These are phyloP conservation scores for Chionis minor DNA, from an alignment of 2,113 vertebrate genomes.

Conservation along the genomic window DNA sequence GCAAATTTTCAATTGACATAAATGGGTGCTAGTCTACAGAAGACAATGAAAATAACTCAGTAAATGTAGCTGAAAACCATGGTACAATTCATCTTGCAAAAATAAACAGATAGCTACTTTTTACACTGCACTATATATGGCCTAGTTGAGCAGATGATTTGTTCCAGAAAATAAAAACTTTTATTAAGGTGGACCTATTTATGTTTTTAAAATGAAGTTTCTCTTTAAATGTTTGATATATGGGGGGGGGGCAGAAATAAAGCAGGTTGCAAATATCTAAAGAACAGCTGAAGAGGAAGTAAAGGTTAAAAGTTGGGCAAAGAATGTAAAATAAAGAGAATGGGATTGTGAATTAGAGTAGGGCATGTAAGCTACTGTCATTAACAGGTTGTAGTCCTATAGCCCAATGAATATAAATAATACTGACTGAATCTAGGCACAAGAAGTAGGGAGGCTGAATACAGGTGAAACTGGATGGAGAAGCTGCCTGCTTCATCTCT, in stretches of 20 bases:
- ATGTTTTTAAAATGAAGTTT: not conserved
- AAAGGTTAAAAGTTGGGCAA: not conserved
- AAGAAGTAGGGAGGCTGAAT: not conserved
- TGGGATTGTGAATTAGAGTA: not conserved
- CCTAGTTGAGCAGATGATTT: not conserved
- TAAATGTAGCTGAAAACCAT: not conserved
- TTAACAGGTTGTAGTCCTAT: not conserved
- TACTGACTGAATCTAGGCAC: not conserved
- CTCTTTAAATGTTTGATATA: not conserved
- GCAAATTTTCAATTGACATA: not conserved
- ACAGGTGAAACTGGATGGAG: not conserved
- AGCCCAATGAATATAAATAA: not conserved
- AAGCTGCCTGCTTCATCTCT: not conserved
- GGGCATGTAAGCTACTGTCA: fast-evolving
- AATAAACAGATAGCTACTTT: not conserved
- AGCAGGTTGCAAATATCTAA: not conserved
- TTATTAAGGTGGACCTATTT: not conserved
- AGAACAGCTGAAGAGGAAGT: not conserved
- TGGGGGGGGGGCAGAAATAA: not conserved
- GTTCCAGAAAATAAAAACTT: not conserved
- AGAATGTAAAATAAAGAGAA: not conserved
- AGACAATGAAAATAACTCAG: not conserved
- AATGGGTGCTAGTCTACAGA: not conserved
- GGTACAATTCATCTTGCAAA: not conserved
- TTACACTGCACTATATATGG: not conserved